Conservation (phyloP, 2,888 invertebrate genomes). For the Cryptus viduatorius region DNA sequence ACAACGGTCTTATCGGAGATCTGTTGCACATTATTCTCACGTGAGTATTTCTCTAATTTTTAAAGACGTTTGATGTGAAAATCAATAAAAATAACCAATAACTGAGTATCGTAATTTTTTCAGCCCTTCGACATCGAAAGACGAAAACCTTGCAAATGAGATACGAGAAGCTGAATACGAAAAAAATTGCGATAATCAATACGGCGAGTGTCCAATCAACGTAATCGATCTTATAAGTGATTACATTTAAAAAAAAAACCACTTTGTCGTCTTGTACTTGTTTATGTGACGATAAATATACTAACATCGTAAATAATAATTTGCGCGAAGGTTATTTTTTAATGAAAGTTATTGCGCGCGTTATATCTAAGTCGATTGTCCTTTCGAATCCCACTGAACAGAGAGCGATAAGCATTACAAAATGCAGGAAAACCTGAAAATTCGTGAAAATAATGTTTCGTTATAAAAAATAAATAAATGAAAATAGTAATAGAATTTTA, state of each 20-base stretch:
- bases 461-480: not conserved
- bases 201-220: constrained; percentile 85
- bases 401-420: not conserved
- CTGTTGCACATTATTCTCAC: constrained; percentile 89
- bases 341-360: not conserved
- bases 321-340: not conserved
- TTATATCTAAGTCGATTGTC: not conserved
- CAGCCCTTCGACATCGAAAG: constrained; percentile 87
- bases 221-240: constrained; percentile 86
- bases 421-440: not conserved
- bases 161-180: constrained; percentile 87
- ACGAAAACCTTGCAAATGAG: constrained; percentile 86
- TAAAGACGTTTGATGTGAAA: not conserved
- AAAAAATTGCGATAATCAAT: constrained; percentile 85
- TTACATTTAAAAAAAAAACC: constrained; percentile 35
- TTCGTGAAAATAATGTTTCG: not conserved
- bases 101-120: constrained; percentile 51
- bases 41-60: constrained; percentile 85
- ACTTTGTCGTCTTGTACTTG: not conserved
- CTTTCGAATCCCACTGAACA: not conserved
- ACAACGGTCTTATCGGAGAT: constrained; percentile 89
- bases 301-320: not conserved
- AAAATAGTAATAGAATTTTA: not conserved
- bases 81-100: not conserved
- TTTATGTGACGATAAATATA: not conserved